Conservation (phyloP, 2,888 invertebrate species). For the Drosophila anomelani region DNA sequence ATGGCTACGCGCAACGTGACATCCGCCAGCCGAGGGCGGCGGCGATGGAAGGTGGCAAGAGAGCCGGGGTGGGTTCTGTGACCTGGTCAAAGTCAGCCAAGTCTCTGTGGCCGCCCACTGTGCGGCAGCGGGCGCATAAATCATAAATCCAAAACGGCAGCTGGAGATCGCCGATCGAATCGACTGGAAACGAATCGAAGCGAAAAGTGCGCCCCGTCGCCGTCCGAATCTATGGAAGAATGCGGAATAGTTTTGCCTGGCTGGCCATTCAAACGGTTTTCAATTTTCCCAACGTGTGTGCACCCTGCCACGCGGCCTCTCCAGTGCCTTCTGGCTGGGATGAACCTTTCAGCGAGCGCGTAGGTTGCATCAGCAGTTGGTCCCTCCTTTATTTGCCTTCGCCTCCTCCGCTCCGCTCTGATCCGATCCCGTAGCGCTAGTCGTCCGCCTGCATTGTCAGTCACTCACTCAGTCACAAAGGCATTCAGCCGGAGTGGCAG, state of each 20-base stretch:
- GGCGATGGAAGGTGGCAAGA: conserved; percentile 10
- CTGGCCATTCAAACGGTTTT: conserved; percentile 49
- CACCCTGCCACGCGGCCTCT: conserved; percentile 32
- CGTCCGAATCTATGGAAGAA: conserved; percentile 61
- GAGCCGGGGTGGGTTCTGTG: conserved; percentile 46
- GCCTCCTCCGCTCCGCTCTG: conserved; percentile 10
- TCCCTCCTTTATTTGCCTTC: conserved; percentile 26
- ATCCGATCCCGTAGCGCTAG: conserved; percentile 2
- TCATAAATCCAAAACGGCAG: conserved; percentile 75
- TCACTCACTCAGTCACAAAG: conserved; percentile 17
- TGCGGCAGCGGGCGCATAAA: conserved; percentile 60
- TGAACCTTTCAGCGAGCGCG: conserved; percentile 41
- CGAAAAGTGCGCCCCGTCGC: conserved; percentile 50
- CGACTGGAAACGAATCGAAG: conserved; percentile 25
- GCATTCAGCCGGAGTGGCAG: conserved; percentile 27
- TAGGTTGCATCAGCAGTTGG: conserved; percentile 72
- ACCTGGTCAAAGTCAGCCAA: conserved; percentile 58
- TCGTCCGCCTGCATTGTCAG: conserved; percentile 32
- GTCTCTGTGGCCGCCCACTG: conserved; percentile 62
- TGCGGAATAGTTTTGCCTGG: conserved; percentile 68
- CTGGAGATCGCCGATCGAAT: conserved; percentile 50
- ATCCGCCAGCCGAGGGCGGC: conserved; percentile 34
- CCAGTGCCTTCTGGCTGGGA: conserved; percentile 15
- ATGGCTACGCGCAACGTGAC: conserved; percentile 56
- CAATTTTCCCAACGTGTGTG: conserved; percentile 50